Base-by-base conservation (phyloP, 2,888 invertebrate species). In the Ligdia adustata region DNA sequence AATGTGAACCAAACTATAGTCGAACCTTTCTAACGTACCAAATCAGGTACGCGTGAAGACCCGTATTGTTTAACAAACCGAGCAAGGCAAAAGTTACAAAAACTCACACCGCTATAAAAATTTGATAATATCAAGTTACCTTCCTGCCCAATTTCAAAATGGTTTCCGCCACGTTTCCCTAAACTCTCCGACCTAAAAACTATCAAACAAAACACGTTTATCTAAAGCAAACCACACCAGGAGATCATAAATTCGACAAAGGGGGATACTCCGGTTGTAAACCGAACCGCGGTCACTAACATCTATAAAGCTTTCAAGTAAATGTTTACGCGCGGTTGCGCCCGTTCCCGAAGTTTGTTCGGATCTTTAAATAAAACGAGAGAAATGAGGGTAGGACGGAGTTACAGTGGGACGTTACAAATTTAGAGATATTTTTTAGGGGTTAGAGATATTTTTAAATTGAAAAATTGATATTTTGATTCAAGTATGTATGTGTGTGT, bases 271-370 rank as follows among this genome's bases (percentile, higher is more conserved):
- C 55, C 29, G 65, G 69, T 50, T 69, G 72, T 75, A 75, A 78
- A 76, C 75, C 74, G 66, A 75, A 76, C 72, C 70, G 77, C 70
- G 82, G 82, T 83, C 69, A 78, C 79, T 76, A 79, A 83, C 85
- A 76, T 79, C 84, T 79, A 84, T 86, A 85, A 85, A 84, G 78
- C 82, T 82, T 79, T 79, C 83, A 72, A 82, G 83, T 76, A 74
- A 85, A 83, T 80, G 82, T 83, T 83, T 82, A 81, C 84, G 84
- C 79, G 67, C 69, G 82, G 74, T 72, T 70, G 80, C 75, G 62
- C 64, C 51, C 66, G 73, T 61, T 68, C 60, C 63, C 70, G 59
- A 78, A 81, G 72, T 80, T 79, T 60, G 64, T 62, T 72, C 69
- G 65, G 73, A 78, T 76, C 80, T 83, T 82, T 79, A 79, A 82